Base-by-base conservation (phyloP, 1,140 invertebrate genomes). In the Nautilus pompilius region DNA sequence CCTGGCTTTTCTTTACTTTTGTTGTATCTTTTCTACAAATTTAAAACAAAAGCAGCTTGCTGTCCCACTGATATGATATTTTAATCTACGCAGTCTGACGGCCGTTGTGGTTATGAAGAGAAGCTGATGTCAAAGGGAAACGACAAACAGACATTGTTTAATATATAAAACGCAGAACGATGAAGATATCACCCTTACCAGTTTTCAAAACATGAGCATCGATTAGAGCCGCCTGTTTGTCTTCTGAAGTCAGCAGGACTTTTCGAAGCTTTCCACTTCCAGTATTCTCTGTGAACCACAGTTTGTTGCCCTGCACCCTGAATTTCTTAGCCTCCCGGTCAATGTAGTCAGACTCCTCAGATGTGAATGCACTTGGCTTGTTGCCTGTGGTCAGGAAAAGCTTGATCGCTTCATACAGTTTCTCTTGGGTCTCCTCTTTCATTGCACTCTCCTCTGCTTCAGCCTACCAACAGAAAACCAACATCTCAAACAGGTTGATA, bases 181-280 rank as follows among this genome's bases (percentile, higher is more conserved):
- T n/a, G n/a, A n/a, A n/a, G n/a, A n/a, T n/a, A n/a, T n/a, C n/a
- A n/a, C n/a, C n/a, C n/a, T 22, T 20, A 58, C 33, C 22, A 33
- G 30, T 36, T 41, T 32, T 41, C 20, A 58, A 60, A 41, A 62
- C 48, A 49, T 68, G 69, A 26, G 63, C 55, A 51, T 61, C 57
- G 48, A 58, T 65, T 5, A 71, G 34, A 22, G 58, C 66, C 2
- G 51, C 54, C 24, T 45, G 53, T 41, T 58, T 57, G 13, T 65
- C 60, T 33, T 56, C 60, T 34, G 62, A 53, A 6, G 69, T 56
- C 28, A 55, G 45, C 13, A 71, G 17, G 2, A 67, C 63, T 45
- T 64, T 53, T 15, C 66, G 63, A 41, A 66, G 65, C 28, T 56
- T 45, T 3, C 22, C 51, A 61, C 55, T 48, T 6, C 33, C 30